A percentile compares a stretch with the other conserved stretches of the same genome.
These are phyloP conservation scores for Ceratina australensis DNA, from an alignment of 1,140 invertebrate genomes.

Conservation along the genomic window DNA sequence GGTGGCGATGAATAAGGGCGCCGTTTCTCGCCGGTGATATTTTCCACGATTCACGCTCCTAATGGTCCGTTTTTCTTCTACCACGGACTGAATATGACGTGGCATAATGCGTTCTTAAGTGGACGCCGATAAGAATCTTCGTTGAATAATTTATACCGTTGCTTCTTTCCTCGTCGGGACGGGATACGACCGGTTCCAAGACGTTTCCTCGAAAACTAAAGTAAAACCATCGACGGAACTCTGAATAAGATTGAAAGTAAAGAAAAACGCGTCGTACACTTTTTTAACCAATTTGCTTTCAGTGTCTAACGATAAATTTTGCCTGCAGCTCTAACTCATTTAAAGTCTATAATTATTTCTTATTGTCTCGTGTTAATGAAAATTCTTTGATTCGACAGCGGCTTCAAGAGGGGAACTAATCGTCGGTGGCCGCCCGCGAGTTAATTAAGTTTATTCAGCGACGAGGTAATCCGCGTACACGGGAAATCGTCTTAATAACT, in stretches of 20 bases:
- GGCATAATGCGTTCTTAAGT: slow-evolving; percentile 7
- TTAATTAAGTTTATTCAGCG: slow-evolving; percentile 48
- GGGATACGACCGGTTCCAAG: not conserved
- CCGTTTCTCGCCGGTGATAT: not conserved
- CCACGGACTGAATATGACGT: not conserved
- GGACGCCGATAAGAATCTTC: not conserved
- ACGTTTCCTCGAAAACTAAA: not conserved
- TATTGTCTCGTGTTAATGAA: not conserved
- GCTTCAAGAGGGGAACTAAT: not conserved
- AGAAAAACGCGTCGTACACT: not conserved
- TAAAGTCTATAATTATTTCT: too few species aligned
- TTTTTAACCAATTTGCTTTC: too few species aligned
- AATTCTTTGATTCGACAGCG: not conserved
- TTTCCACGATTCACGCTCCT: slow-evolving; percentile 9
- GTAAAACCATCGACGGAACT: not conserved
- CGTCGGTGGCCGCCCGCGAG: not conserved
- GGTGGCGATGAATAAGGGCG: not conserved
- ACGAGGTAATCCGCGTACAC: slow-evolving; percentile 18
- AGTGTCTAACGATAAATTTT: too few species aligned
- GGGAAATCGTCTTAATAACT: slow-evolving; percentile 53
- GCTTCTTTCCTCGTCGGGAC: not conserved
- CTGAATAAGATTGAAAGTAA: not conserved
- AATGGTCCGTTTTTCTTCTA: slow-evolving; percentile 1
- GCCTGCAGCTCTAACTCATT: not conserved
- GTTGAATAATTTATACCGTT: slow-evolving; percentile 1